These are phyloP conservation scores for Chelonus insularis DNA, from an alignment of 1,140 invertebrate genomes.

Conservation along the genomic window DNA sequence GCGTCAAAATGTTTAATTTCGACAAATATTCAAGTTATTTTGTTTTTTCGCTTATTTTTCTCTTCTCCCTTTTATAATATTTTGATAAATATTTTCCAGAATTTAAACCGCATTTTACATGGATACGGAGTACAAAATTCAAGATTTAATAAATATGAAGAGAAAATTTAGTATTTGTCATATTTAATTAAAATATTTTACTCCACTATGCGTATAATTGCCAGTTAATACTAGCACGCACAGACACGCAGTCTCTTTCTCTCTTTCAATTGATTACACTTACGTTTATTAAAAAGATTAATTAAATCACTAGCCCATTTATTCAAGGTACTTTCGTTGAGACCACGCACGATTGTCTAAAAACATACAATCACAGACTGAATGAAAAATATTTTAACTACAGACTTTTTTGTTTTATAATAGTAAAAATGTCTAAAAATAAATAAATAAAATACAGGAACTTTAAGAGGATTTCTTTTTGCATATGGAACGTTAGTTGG, in stretches of 20 bases:
- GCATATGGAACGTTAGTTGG: constrained; percentile 3
- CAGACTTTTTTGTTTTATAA: not conserved
- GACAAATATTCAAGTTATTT: not conserved
- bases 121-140: constrained; percentile 22
- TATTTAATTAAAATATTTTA: not conserved
- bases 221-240: constrained; percentile 23
- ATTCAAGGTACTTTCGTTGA: constrained; percentile 33
- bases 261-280: constrained; percentile 22
- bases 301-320: constrained; percentile 33
- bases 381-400: constrained; percentile 4
- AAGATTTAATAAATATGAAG: constrained; percentile 16
- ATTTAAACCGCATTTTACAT: constrained; percentile 17
- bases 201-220: constrained; percentile 5
- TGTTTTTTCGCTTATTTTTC: not conserved
- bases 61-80: constrained; percentile 4
- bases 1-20: constrained; percentile 8
- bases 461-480: no score
- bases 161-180: constrained; percentile 16
- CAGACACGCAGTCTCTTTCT: constrained; percentile 28
- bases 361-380: constrained; percentile 11
- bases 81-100: constrained; percentile 4
- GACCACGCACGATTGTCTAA: constrained; percentile 28
- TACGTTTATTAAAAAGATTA: constrained; percentile 7
- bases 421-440: not conserved
- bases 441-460: no score